Conservation (phyloP, 2,797 vertebrate species). For the Melanotaenia boesemani region DNA sequence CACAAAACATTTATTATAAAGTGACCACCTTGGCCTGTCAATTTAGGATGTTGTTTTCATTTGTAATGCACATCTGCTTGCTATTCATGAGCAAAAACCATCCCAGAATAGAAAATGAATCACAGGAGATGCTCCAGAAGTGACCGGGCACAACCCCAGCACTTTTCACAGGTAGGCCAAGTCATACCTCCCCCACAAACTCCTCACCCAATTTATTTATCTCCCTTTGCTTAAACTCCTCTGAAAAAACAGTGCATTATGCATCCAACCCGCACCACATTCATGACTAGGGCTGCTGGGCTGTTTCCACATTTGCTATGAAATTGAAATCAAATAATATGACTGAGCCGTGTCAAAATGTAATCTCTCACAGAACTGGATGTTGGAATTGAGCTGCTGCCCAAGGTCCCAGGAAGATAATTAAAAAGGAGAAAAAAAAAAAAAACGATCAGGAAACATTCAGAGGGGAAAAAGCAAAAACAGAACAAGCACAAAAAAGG, state of each 20-base stretch:
- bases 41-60: conserved; percentile 60
- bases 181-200: conserved; percentile 8
- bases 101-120: conserved; percentile 61
- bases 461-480: conserved; percentile 35
- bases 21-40: conserved; percentile 53
- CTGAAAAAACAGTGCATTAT: conserved; percentile 52
- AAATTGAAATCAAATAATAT: conserved; percentile 81
- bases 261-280: conserved; percentile 71
- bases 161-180: conserved; percentile 47
- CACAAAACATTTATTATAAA: conserved; percentile 58
- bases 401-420: conserved; percentile 76
- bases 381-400: conserved; percentile 74
- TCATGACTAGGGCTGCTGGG: conserved; percentile 74
- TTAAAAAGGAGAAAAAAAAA: conserved; percentile 58
- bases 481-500: conserved; percentile 51
- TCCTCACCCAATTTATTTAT: conserved; percentile 62
- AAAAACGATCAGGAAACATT: conserved; percentile 45
- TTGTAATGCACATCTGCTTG: conserved; percentile 60
- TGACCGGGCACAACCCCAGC: conserved; percentile 56
- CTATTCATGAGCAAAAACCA: conserved; percentile 72
- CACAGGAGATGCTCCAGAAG: conserved; percentile 64
- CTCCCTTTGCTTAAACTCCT: conserved; percentile 62
- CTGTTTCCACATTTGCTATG: conserved; percentile 75
- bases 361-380: conserved; percentile 78
- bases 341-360: conserved; percentile 78